Base-by-base conservation (phyloP, 2,797 vertebrate species). In the Acanthornis magna region DNA sequence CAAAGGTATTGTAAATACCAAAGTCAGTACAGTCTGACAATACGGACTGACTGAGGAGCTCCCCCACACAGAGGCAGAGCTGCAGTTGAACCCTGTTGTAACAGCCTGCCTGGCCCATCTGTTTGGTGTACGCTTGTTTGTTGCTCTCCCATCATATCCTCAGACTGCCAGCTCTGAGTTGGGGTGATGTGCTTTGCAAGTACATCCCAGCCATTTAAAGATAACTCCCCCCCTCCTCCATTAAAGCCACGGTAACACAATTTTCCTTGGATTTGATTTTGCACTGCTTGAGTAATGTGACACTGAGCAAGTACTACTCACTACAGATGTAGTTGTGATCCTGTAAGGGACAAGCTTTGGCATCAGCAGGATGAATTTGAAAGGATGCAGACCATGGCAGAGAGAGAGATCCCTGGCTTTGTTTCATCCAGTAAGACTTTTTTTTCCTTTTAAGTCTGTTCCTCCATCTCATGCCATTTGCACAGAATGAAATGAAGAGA, bases 51-150 rank as follows among this genome's bases (percentile, higher is more conserved):
- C 55, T 88, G 61, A 82, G 74, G 74, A 90, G 61, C 88, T 88
- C 36, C 1, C 75, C 7, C 34, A 15, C 45, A n/a, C 12, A 71
- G 30, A 66, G 82, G n/a, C 80, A 90, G 88, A 92, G 86, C 91
- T 90, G 76, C 58, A 73, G 74, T 63, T 73, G 63, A 93, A 79
- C 73, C 79, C 85, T 1, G 1, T 70, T 92, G 74, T 90, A 96
- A 67, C 87, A 96, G 91, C 38, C 92, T 93, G 85, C 38, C 82
- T 93, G 53, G 83, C 89, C 94, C 92, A 96, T 95, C 92, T 96
- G 89, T 85, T 90, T 86, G 66, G 73, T 89, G 84, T 78, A 77
- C 0, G 0, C 82, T 85, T 92, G 60, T 79, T 94, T 93, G 73
- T 83, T 88, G 55, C 84, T 91, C 84, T 85, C 72, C 82, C 71